A percentile compares a stretch with the other conserved stretches of the same genome.
phyloP scores from a whole-genome alignment of 2,113 vertebrate genomes.

The Prolemur simus region DNA sequence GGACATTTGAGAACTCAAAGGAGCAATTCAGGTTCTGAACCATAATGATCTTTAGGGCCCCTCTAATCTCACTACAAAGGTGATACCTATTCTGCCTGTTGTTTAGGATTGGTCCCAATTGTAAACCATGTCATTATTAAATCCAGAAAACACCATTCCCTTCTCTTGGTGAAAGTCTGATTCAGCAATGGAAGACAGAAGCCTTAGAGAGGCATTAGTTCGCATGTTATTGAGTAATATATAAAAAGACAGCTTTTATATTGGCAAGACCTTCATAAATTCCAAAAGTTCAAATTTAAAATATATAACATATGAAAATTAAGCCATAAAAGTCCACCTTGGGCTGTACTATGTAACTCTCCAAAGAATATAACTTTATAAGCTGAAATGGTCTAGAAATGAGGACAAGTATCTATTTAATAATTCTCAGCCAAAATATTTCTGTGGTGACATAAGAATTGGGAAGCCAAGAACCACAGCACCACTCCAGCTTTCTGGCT shows the following conservation, averaged over 20 bases:
- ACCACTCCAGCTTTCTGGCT: slow-evolving; percentile 66
- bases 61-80: neutral
- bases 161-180: slow-evolving; percentile 5
- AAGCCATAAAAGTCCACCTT: slow-evolving; percentile 22
- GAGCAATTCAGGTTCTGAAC: neutral
- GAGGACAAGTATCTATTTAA: neutral
- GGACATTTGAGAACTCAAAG: neutral
- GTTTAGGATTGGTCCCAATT: neutral
- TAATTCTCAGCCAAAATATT: slow-evolving; percentile 65
- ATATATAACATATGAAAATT: slow-evolving; percentile 4
- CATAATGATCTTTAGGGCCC: neutral
- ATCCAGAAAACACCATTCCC: neutral
- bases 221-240: slow-evolving; percentile 8
- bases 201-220: neutral
- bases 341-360: neutral
- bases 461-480: slow-evolving; percentile 53
- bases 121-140: neutral
- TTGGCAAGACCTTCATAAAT: slow-evolving; percentile 1
- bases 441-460: slow-evolving; percentile 66
- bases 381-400: slow-evolving; percentile 56
- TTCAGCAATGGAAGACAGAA: neutral
- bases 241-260: slow-evolving; percentile 18
- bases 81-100: neutral
- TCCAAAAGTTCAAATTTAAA: slow-evolving; percentile 42
- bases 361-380: slow-evolving; percentile 28